phyloP scores from a whole-genome alignment of 2,797 vertebrate genomes.

The Sphenodon punctatus region DNA sequence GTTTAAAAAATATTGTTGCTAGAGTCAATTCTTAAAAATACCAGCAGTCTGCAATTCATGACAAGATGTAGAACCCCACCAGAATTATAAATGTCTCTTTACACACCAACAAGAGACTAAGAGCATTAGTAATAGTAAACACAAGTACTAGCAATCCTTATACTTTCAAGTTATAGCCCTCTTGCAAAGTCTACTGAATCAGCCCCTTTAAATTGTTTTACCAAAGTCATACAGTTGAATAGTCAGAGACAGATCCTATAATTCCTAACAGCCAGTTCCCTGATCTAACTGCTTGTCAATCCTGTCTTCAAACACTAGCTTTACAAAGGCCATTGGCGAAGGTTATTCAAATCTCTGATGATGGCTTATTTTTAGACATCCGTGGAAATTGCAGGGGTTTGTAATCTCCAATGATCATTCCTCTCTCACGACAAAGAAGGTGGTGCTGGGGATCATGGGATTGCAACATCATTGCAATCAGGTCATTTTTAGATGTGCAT shows the following conservation, averaged over 20 bases:
- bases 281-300: background rate
- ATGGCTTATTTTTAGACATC: background rate
- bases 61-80: background rate
- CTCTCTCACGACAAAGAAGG: too few species aligned
- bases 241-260: background rate
- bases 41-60: background rate
- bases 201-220: background rate
- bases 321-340: background rate
- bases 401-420: too few species aligned
- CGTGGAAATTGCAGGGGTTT: too few species aligned
- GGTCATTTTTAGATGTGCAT: too few species aligned
- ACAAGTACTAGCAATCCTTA: too few species aligned
- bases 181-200: background rate
- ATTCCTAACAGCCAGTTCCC: background rate
- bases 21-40: background rate
- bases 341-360: background rate
- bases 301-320: background rate
- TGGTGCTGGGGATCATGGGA: too few species aligned
- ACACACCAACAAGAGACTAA: background rate
- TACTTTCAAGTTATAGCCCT: too few species aligned
- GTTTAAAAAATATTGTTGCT: background rate
- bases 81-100: background rate
- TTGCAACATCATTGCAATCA: too few species aligned
- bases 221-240: background rate
- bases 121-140: too few species aligned